Conservation (phyloP, 2,888 invertebrate genomes). For the Boloria selene region DNA sequence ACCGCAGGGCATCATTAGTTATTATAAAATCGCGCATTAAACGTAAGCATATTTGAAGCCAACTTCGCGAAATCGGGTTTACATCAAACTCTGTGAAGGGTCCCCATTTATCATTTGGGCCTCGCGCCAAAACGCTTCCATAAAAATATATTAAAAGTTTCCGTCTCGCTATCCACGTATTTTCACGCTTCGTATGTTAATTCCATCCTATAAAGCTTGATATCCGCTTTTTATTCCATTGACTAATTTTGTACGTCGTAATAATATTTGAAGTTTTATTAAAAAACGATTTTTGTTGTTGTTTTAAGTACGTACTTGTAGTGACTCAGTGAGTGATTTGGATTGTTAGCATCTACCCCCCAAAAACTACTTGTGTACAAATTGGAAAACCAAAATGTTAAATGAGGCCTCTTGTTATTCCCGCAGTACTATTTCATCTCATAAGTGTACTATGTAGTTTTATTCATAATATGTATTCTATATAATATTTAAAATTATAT, state of each 20-base stretch:
- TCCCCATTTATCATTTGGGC: conserved; percentile 73
- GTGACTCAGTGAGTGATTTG: neutral
- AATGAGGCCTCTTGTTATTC: too few species aligned
- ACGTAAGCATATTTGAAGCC: conserved; percentile 43
- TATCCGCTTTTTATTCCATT: conserved; percentile 59
- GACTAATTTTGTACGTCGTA: conserved; percentile 51
- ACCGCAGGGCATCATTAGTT: conserved; percentile 11
- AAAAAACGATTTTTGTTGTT: conserved; percentile 24
- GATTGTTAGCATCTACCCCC: too few species aligned
- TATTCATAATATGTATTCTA: too few species aligned
- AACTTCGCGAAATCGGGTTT: conserved; percentile 56
- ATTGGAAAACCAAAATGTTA: too few species aligned
- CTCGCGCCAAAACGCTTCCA: conserved; percentile 69
- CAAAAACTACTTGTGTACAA: too few species aligned
- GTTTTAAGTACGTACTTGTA: neutral
- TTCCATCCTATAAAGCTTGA: conserved; percentile 65
- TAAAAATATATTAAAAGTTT: conserved; percentile 72
- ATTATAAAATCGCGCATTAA: conserved; percentile 41
- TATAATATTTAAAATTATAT: too few species aligned
- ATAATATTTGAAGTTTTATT: conserved; percentile 49
- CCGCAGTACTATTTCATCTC: too few species aligned
- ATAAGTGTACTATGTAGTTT: too few species aligned
- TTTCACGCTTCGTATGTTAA: conserved; percentile 73
- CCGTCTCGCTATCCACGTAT: conserved; percentile 61
- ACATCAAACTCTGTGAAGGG: conserved; percentile 65